Evolutionary conservation across 2,888 invertebrate genomes (phyloP).

Genomic region (Netelia fuscicornis): DNA sequence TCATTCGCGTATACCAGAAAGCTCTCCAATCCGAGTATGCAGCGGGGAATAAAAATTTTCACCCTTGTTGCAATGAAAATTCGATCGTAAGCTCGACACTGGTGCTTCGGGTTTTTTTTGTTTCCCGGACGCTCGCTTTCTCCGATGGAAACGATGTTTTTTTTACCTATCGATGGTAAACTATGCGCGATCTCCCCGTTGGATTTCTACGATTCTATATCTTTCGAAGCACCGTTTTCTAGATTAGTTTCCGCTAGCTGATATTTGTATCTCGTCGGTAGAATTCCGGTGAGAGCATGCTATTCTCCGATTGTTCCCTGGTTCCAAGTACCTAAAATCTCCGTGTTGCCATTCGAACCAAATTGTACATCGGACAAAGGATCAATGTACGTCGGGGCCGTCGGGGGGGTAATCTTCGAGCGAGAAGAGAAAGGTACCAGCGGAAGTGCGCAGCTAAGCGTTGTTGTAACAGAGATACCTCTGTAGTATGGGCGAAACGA

Average conservation of each 20-base stretch:
- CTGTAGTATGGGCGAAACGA: background rate
- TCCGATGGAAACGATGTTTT: conserved; percentile 36
- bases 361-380: background rate
- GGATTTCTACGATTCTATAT: conserved; percentile 33
- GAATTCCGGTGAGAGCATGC: conserved; percentile 1
- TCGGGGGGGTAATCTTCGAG: background rate
- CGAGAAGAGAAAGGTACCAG: background rate
- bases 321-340: conserved; percentile 35
- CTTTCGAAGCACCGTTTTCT: conserved; percentile 35
- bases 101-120: conserved; percentile 1
- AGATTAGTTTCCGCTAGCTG: conserved; percentile 53
- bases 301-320: conserved; percentile 40
- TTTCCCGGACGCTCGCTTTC: conserved; percentile 9
- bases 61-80: conserved; percentile 52
- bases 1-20: background rate
- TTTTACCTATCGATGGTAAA: conserved; percentile 2
- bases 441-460: too few relatives aligned
- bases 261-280: conserved; percentile 19
- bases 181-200: background rate
- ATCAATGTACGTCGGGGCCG: background rate
- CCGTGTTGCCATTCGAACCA: conserved; percentile 21
- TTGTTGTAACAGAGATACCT: too few relatives aligned
- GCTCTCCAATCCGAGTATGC: background rate
- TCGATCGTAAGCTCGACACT: conserved; percentile 52
- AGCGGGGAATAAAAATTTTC: conserved; percentile 56